Evolutionary conservation across 2,888 invertebrate species (phyloP).

Genomic region (Drosophila pseudotakahashii): DNA sequence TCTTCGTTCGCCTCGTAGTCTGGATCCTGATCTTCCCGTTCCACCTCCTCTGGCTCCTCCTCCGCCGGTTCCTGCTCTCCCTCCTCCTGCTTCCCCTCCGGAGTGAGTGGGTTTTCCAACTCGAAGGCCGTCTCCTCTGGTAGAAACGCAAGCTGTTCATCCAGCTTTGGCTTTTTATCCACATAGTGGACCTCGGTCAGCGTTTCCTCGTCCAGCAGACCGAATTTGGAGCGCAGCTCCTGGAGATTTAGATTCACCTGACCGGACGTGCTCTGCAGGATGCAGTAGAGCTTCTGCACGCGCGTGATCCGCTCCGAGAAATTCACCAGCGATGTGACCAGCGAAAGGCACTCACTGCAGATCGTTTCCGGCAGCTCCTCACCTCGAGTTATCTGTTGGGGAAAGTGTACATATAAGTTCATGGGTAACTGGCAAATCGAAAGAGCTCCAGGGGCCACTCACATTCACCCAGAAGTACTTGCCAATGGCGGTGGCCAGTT

Average conservation of each 20-base stretch:
- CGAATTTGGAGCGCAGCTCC: constrained; percentile 61
- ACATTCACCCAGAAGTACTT: constrained; percentile 82
- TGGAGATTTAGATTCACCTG: constrained; percentile 41
- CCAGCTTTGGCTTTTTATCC: constrained; percentile 63
- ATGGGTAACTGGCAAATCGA: not conserved
- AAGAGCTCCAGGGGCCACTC: constrained; percentile 15
- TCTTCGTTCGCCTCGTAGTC: constrained; percentile 36
- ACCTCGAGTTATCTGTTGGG: constrained; percentile 64
- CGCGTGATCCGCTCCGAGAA: constrained; percentile 79
- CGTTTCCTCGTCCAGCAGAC: constrained; percentile 59
- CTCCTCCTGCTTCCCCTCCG: not conserved
- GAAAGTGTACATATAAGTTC: not conserved
- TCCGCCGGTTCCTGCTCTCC: not conserved
- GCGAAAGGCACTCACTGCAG: constrained; percentile 74
- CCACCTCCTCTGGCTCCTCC: not conserved
- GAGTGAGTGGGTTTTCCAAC: constrained; percentile 59
- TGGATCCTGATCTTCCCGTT: not conserved
- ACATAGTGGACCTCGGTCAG: constrained; percentile 63
- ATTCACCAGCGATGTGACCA: constrained; percentile 72
- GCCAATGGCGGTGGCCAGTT: constrained; percentile 74
- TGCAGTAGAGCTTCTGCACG: constrained; percentile 79
- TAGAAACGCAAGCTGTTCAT: constrained; percentile 20
- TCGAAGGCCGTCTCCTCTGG: constrained; percentile 54
- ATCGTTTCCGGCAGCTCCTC: constrained; percentile 78
- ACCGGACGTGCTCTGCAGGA: constrained; percentile 56